A percentile compares a stretch with the other conserved stretches of the same genome.
Conservation (phyloP, 2,888 invertebrate species). For the Cosmopolites sordidus region DNA sequence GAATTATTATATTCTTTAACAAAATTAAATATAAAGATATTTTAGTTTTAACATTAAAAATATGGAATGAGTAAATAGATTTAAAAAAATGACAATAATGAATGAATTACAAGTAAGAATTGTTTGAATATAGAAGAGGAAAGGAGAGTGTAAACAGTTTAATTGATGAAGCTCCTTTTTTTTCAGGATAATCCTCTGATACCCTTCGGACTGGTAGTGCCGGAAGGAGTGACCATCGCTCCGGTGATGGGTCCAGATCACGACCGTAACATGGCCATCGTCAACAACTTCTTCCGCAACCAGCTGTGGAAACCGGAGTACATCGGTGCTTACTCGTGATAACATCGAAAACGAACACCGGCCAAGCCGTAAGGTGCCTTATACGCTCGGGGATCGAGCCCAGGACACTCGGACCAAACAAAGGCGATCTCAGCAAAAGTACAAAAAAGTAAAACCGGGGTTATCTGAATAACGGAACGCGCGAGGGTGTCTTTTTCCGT, state of each 20-base stretch:
- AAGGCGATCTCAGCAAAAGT: background rate
- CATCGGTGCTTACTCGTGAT: conserved; percentile 48
- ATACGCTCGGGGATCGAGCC: background rate
- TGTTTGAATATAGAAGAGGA: background rate
- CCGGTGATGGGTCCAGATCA: conserved; percentile 49
- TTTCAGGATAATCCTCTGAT: conserved; percentile 46
- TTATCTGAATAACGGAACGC: too few species aligned
- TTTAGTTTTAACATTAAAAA: too few species aligned
- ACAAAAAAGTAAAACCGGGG: background rate
- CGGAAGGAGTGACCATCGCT: conserved; percentile 50
- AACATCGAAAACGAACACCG: background rate
- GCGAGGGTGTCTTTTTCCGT: too few species aligned
- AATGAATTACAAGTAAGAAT: background rate
- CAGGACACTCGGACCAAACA: background rate
- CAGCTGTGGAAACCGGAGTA: conserved; percentile 57
- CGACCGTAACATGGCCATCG: conserved; percentile 52
- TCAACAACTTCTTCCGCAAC: conserved; percentile 54
- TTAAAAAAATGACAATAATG: conserved; percentile 22
- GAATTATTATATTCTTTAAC: too few species aligned
- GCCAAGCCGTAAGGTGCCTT: background rate
- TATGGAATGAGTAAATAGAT: too few species aligned
- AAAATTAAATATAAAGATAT: too few species aligned
- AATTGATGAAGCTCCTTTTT: too few species aligned
- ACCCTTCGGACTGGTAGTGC: conserved; percentile 47
- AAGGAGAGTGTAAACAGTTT: too few species aligned